These are phyloP conservation scores for Teleiodes luculella DNA, from an alignment of 2,888 invertebrate genomes.

Conservation along the genomic window DNA sequence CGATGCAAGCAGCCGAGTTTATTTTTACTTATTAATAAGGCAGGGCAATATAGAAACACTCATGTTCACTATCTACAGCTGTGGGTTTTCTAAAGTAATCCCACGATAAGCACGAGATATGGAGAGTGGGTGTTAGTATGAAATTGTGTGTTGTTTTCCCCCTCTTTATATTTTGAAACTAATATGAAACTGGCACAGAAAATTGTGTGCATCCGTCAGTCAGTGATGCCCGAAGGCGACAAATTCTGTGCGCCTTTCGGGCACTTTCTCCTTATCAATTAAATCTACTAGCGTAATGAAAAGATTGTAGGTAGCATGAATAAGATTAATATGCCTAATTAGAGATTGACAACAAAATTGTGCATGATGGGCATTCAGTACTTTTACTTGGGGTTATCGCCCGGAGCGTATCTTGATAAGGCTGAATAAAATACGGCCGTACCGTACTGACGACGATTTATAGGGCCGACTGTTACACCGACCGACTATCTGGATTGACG, in stretches of 20 bases:
- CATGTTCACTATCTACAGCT: not conserved
- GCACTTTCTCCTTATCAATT: conserved; percentile 8
- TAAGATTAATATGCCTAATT: conserved; percentile 42
- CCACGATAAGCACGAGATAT: not conserved
- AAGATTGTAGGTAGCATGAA: conserved; percentile 23
- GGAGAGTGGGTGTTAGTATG: not conserved
- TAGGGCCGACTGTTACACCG: conserved; percentile 17
- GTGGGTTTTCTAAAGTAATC: not conserved
- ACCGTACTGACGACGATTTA: conserved; percentile 16
- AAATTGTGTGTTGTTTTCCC: too few species aligned
- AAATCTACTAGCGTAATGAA: not conserved
- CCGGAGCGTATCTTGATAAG: conserved; percentile 26
- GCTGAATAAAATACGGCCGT: conserved; percentile 21
- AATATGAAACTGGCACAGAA: not conserved
- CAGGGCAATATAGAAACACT: not conserved
- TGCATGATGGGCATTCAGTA: conserved; percentile 28
- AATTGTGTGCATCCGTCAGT: not conserved
- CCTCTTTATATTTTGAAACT: too few species aligned
- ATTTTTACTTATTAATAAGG: not conserved
- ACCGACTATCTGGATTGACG: too few species aligned
- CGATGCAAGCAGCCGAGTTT: not conserved
- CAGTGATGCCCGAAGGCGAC: not conserved
- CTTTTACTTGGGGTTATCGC: conserved; percentile 28
- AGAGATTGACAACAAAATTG: conserved; percentile 47
- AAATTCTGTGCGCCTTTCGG: not conserved